Evolutionary conservation across 2,888 invertebrate genomes (phyloP).

Genomic region (Chymomyza caudatula): DNA sequence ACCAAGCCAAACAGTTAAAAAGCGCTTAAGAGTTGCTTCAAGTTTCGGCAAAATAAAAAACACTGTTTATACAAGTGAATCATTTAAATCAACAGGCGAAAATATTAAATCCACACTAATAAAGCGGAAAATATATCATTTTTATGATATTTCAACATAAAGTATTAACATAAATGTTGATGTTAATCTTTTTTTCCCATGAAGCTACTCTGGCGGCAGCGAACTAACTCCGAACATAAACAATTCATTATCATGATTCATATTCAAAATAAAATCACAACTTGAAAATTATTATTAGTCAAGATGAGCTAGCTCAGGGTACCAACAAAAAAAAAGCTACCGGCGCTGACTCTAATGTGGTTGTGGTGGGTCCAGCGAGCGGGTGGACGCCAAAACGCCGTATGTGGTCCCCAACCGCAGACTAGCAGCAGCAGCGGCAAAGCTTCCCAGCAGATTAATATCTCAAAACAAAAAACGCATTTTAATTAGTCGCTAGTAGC

Average conservation of each 20-base stretch:
- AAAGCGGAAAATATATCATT: slow-evolving; percentile 54
- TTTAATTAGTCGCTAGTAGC: slow-evolving; percentile 66
- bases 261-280: slow-evolving; percentile 59
- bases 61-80: slow-evolving; percentile 59
- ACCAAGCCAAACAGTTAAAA: slow-evolving; percentile 34
- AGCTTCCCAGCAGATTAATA: slow-evolving; percentile 74
- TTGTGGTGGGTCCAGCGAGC: slow-evolving; percentile 3
- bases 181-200: slow-evolving; percentile 74
- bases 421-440: too few relatives aligned
- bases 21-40: slow-evolving; percentile 1
- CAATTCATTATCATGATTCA: slow-evolving; percentile 74
- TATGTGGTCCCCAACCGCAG: slow-evolving; percentile 56
- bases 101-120: slow-evolving; percentile 7
- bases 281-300: slow-evolving; percentile 58
- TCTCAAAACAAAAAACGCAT: slow-evolving; percentile 65
- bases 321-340: slow-evolving; percentile 44
- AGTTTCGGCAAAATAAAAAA: slow-evolving; percentile 23
- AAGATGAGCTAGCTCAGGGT: slow-evolving; percentile 52
- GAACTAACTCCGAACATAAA: slow-evolving; percentile 52
- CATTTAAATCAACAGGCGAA: slow-evolving; percentile 22
- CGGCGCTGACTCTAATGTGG: slow-evolving; percentile 26
- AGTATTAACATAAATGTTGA: slow-evolving; percentile 71
- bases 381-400: slow-evolving; percentile 24
- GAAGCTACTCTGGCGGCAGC: slow-evolving; percentile 39
- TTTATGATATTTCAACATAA: slow-evolving; percentile 62